Percentiles rank a stretch among this genome's conserved stretches.
Conservation (phyloP, 92 coral and sea anemone species). For the Porites lobata region DNA sequence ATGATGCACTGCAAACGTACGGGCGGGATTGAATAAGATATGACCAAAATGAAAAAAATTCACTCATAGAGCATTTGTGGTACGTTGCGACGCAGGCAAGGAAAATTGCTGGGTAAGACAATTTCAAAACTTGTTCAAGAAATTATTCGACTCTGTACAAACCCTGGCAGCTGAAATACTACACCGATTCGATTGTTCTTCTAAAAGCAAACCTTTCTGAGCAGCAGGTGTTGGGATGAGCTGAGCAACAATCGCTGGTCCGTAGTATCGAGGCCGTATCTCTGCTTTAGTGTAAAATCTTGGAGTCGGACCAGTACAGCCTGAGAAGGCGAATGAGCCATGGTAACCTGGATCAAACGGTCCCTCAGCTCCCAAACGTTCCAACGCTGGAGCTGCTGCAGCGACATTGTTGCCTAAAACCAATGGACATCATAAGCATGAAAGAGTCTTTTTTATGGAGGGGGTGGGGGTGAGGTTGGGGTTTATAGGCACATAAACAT, state of each 20-base stretch:
- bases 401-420: slow-evolving; percentile 79
- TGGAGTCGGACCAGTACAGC: slow-evolving; percentile 87
- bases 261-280: slow-evolving; percentile 91
- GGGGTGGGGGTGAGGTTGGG: background rate
- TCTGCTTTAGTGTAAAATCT: slow-evolving; percentile 90
- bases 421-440: too few species aligned
- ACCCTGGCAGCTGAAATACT: too few species aligned
- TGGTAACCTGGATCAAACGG: slow-evolving; percentile 85
- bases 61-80: too few species aligned
- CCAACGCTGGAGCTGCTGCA: slow-evolving; percentile 83
- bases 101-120: too few species aligned
- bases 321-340: slow-evolving; percentile 93
- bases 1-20: too few species aligned
- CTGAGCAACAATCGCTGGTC: slow-evolving; percentile 92
- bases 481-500: too few species aligned
- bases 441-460: background rate
- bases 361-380: slow-evolving; percentile 89
- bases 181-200: background rate
- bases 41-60: too few species aligned
- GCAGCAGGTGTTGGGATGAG: slow-evolving; percentile 97
- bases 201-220: slow-evolving; percentile 80
- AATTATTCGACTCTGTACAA: too few species aligned
- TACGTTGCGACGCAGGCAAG: too few species aligned
- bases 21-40: too few species aligned
- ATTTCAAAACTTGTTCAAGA: too few species aligned